Evolutionary conservation across 2,113 vertebrate genomes (phyloP).

Genomic region (Tyto alba): DNA sequence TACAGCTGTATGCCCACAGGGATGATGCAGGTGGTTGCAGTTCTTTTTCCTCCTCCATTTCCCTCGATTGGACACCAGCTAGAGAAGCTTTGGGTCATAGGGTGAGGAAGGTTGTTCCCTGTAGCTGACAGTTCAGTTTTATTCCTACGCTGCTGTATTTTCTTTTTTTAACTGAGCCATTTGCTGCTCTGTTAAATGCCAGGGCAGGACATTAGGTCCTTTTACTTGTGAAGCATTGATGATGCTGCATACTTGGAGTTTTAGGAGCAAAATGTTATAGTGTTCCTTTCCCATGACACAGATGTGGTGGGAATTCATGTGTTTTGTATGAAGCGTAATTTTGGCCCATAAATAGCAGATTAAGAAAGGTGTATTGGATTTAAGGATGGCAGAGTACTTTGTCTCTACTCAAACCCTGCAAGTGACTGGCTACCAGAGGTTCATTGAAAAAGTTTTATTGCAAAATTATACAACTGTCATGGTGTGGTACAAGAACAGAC

Average conservation of each 20-base stretch:
- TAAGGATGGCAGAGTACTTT: not conserved
- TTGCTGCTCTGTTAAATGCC: not conserved
- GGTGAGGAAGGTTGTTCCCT: not conserved
- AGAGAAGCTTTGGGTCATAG: not conserved
- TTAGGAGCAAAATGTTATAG: not conserved
- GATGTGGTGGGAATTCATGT: not conserved
- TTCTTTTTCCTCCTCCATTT: not conserved
- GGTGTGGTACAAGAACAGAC: constrained; percentile 10
- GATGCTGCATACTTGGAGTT: not conserved
- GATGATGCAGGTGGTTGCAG: not conserved
- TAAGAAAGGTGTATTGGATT: not conserved
- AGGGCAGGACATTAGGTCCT: not conserved
- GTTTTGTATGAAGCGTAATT: not conserved
- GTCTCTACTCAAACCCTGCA: not conserved
- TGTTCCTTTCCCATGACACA: not conserved
- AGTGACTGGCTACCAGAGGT: not conserved
- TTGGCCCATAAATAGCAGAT: not conserved
- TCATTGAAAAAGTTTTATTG: constrained; percentile 68
- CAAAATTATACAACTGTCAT: constrained; percentile 49
- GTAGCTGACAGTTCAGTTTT: not conserved
- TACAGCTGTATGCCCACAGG: too few relatives aligned
- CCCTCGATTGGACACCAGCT: not conserved
- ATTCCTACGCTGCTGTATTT: fast-evolving
- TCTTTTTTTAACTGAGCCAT: not conserved
- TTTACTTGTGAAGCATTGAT: too few relatives aligned